These are phyloP conservation scores for Urocolius indicus DNA, from an alignment of 2,113 vertebrate genomes.

Conservation along the genomic window DNA sequence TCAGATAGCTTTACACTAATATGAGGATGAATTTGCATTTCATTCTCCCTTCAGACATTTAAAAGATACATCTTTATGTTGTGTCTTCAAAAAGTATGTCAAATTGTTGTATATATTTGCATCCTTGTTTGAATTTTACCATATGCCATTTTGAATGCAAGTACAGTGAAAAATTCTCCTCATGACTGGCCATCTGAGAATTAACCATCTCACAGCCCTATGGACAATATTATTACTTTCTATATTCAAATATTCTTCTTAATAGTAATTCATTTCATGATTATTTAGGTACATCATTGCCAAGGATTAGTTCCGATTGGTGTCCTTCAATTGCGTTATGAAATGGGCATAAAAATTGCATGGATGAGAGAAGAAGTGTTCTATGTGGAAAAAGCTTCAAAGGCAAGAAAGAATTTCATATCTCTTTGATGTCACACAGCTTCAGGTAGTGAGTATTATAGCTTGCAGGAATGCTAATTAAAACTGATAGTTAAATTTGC, in stretches of 20 bases:
- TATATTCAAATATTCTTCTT: background rate
- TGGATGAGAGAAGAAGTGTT: background rate
- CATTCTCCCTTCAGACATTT: background rate
- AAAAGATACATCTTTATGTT: background rate
- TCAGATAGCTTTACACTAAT: background rate
- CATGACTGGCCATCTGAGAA: background rate
- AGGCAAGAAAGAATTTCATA: background rate
- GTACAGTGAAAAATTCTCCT: background rate
- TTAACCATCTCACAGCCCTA: background rate
- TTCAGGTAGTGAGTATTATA: background rate
- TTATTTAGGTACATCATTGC: background rate
- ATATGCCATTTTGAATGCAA: background rate
- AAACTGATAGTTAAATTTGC: background rate
- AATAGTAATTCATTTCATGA: background rate
- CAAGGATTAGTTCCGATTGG: background rate
- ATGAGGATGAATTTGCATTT: background rate
- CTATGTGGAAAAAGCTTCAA: background rate
- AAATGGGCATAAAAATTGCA: background rate
- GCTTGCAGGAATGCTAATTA: constrained; percentile 38
- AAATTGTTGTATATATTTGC: background rate
- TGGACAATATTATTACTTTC: background rate
- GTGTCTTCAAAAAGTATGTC: background rate
- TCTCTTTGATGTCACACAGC: constrained; percentile 14
- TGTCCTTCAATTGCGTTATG: background rate
- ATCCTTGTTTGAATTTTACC: background rate